Evolutionary conservation across 2,113 vertebrate genomes (phyloP).

Genomic region (Lathamus discolor): DNA sequence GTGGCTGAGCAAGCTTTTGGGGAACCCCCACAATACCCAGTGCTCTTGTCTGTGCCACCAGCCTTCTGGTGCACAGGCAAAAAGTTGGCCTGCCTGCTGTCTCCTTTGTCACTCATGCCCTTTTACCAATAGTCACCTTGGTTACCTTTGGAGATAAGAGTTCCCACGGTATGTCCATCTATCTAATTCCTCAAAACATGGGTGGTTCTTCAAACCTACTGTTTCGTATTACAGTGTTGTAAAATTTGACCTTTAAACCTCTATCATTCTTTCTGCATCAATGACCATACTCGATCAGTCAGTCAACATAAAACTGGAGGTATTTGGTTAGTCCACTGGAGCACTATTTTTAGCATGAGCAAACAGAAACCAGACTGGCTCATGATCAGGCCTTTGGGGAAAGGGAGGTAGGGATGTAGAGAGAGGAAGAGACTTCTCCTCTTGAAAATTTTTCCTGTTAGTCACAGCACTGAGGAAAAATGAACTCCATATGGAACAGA

Average conservation of each 20-base stretch:
- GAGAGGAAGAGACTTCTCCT: conserved; percentile 43
- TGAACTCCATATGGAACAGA: conserved; percentile 58
- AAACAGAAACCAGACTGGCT: conserved; percentile 45
- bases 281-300: not conserved
- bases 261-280: not conserved
- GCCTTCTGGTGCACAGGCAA: not conserved
- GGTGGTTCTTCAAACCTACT: not conserved
- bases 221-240: not conserved
- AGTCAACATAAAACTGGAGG: not conserved
- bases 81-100: not conserved
- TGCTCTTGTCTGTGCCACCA: not conserved
- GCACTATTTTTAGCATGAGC: conserved; percentile 29
- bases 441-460: conserved; percentile 63
- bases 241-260: not conserved
- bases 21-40: rapidly evolving
- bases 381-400: conserved; percentile 16
- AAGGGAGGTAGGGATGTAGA: conserved; percentile 13
- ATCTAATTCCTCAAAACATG: not conserved
- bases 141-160: not conserved
- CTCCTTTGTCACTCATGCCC: not conserved
- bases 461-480: conserved; percentile 51
- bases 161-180: not conserved
- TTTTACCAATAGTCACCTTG: not conserved
- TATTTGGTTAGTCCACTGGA: not conserved
- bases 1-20: not conserved